Evolutionary conservation across 2,888 invertebrate genomes (phyloP), one percentile per base, ranked within the genome.

Genomic region (Hylaea fasciaria): DNA sequence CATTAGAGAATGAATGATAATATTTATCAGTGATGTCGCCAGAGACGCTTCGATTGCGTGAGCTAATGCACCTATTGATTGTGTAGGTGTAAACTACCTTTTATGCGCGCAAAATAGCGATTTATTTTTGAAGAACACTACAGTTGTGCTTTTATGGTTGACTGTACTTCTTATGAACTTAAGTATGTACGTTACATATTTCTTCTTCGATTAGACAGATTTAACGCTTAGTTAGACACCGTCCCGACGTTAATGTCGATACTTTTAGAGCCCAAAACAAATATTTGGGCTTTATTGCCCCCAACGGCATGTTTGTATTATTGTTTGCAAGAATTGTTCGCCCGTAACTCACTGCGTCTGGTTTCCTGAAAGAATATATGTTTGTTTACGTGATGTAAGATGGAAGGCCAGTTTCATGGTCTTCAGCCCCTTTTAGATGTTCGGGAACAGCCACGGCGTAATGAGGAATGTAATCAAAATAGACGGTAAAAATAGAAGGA

Each of bases 201-300:
- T 29, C 46, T 35, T 45, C 55, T 73, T 74, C 73, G 72, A 73
- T 76, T 72, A 57, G 43, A 62, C 62, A 65, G 69, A 73, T 78
- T 82, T 80, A 79, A 81, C 77, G 73, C 71, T 76, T 65, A 72
- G 77, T 76, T 75, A 72, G 69, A 66, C 62, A 57, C 65, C 55
- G 57, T 45, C 22, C 63, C 65, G 80, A 81, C 78, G 74, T 81
- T 82, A 78, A 82, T 74, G 78, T 68, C 73, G 55, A 41, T 61
- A 70, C 73, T 70, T 74, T 75, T 74, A 74, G 69, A 71, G 68
- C 68, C 66, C 49, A 67, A 70, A 70, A 73, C 72, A 72, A 74
- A 73, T 66, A 74, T 67, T 67, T 56, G 65, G 48, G 28, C 66
- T 66, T 76, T 73, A 73, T 75, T 76, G 73, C 51, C 48, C 56